Conservation (phyloP, 2,888 invertebrate genomes). For the Drosophila multiciliata region DNA sequence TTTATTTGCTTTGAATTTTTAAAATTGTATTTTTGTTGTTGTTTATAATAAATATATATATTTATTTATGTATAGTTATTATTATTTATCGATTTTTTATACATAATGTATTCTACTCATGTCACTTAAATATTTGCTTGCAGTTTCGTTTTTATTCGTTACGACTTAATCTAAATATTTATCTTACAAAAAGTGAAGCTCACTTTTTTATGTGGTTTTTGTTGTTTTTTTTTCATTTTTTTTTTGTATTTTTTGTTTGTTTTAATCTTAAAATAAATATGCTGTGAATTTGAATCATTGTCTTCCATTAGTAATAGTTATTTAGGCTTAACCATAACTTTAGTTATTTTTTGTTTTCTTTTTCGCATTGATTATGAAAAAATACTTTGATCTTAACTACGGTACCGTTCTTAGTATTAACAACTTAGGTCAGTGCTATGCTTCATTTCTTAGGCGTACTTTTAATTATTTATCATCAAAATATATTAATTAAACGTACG, state of each 20-base stretch:
- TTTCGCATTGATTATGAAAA: conserved; percentile 55
- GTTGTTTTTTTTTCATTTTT: conserved; percentile 15
- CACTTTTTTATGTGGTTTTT: conserved; percentile 20
- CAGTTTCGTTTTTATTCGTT: conserved; percentile 59
- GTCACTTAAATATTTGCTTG: conserved; percentile 66
- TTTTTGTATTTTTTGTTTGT: conserved; percentile 22
- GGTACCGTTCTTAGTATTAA: conserved; percentile 52
- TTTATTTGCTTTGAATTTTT: conserved; percentile 72
- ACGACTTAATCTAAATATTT: conserved; percentile 61
- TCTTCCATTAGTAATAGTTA: conserved; percentile 62
- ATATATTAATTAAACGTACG: conserved; percentile 26
- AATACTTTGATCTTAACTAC: conserved; percentile 61
- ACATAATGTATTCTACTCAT: conserved; percentile 66
- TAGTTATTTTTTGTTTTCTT: conserved; percentile 16
- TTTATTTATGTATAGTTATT: conserved; percentile 54
- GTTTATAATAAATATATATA: conserved; percentile 75
- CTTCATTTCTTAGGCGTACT: conserved; percentile 51
- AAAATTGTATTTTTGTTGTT: conserved; percentile 74
- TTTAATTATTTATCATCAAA: conserved; percentile 25
- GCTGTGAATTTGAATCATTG: conserved; percentile 64
- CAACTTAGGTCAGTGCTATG: conserved; percentile 73
- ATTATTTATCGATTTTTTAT: conserved; percentile 63
- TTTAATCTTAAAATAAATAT: conserved; percentile 58
- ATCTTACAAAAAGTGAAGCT: conserved; percentile 63
- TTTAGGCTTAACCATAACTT: conserved; percentile 48